These are phyloP conservation scores for Dendrolimus kikuchii DNA, from an alignment of 1,140 invertebrate species.

Conservation along the genomic window DNA sequence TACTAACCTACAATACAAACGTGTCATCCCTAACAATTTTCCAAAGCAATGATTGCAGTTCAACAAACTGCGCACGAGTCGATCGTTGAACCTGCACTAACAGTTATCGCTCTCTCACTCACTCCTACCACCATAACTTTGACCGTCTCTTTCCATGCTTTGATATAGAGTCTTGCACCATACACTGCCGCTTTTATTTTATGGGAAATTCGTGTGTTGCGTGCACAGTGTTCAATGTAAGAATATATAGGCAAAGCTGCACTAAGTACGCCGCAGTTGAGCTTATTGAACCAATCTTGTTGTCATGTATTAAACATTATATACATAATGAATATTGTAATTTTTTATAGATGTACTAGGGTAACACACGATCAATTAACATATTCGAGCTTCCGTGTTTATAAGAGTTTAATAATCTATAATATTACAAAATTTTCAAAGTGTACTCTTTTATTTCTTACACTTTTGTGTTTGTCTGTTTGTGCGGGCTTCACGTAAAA, in stretches of 20 bases:
- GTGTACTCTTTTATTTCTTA: no score
- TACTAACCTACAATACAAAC: background rate
- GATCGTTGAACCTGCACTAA: constrained; percentile 65
- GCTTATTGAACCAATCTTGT: background rate
- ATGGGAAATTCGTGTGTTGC: constrained; percentile 20
- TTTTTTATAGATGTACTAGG: background rate
- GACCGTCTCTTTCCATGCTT: constrained; percentile 32
- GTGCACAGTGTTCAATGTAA: constrained; percentile 20
- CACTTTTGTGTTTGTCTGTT: no score
- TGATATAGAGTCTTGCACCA: constrained; percentile 32
- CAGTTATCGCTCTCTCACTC: constrained; percentile 44
- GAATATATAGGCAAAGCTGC: no score
- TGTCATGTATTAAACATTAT: constrained; percentile 15
- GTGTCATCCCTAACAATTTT: constrained; percentile 52
- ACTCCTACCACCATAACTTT: constrained; percentile 15
- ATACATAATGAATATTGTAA: constrained; percentile 2
- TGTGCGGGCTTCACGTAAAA: no score
- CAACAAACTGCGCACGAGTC: constrained; percentile 66
- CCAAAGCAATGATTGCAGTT: constrained; percentile 65
- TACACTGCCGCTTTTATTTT: constrained; percentile 41
- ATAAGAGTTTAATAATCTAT: no score
- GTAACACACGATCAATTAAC: background rate
- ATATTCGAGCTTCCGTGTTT: background rate
- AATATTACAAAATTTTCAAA: no score
- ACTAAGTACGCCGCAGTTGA: no score